Conservation (phyloP, 2,113 vertebrate genomes). For the Rallus limicola region DNA sequence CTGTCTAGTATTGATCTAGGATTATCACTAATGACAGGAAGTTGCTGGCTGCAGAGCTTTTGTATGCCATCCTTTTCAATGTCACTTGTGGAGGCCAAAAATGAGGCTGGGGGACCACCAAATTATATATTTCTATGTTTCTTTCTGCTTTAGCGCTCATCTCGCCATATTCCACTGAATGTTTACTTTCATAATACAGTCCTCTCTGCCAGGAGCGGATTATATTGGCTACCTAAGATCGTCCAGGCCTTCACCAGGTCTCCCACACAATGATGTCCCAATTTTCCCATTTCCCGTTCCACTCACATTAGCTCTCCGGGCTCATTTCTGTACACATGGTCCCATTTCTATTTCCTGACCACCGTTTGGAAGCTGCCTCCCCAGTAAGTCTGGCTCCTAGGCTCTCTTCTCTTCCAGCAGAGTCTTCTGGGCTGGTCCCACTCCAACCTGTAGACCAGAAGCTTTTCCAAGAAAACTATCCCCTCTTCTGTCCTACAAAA, state of each 20-base stretch:
- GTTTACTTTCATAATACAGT: background rate
- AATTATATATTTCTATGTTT: background rate
- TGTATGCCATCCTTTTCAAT: background rate
- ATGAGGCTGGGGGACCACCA: background rate
- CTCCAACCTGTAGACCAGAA: background rate
- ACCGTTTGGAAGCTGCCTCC: background rate
- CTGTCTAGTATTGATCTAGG: background rate
- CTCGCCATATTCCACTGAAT: background rate
- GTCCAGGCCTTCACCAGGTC: background rate
- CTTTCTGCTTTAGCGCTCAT: background rate
- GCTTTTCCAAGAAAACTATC: background rate
- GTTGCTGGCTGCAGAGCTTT: background rate
- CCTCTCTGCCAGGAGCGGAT: background rate
- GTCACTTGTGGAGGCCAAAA: background rate
- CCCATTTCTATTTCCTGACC: conserved; percentile 18
- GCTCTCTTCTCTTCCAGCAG: background rate
- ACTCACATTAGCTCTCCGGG: background rate
- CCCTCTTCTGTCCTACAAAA: background rate
- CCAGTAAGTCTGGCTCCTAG: background rate
- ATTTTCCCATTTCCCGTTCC: background rate
- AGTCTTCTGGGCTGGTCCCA: background rate
- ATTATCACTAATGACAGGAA: background rate
- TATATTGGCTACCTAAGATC: background rate
- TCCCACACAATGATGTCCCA: background rate
- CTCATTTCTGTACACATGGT: background rate